A percentile compares a stretch with the other conserved stretches of the same genome.
phyloP scores from a whole-genome alignment of 2,888 invertebrate species.

The Cephus nigrinus region DNA sequence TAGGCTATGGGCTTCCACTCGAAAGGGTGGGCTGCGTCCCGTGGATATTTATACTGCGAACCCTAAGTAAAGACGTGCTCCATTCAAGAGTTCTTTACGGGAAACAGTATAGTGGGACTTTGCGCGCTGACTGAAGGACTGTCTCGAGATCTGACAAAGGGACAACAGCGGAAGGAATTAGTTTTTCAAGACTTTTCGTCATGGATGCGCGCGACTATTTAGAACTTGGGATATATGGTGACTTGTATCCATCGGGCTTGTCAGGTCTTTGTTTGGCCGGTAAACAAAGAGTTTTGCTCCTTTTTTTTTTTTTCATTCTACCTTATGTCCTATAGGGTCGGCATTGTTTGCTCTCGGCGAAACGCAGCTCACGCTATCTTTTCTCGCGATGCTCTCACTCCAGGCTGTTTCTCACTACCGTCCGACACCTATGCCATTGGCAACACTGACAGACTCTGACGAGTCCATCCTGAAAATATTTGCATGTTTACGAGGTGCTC shows the following conservation, averaged over 20 bases:
- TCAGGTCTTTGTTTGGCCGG: not conserved
- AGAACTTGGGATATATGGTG: not conserved
- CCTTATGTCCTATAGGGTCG: not conserved
- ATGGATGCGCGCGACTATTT: not conserved
- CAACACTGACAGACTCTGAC: constrained; percentile 56
- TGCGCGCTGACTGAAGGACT: not conserved
- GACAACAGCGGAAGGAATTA: constrained; percentile 13
- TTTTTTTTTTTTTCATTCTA: not conserved
- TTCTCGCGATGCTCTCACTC: not conserved
- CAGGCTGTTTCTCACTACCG: not conserved
- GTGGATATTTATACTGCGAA: constrained; percentile 45
- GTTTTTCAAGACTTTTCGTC: constrained; percentile 2
- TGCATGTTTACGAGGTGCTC: constrained; percentile 60
- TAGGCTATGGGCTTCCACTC: not conserved
- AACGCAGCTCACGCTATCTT: not conserved
- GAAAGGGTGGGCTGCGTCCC: constrained; percentile 20
- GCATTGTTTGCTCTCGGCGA: not conserved
- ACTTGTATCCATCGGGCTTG: not conserved
- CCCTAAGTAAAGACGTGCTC: constrained; percentile 33
- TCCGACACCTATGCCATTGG: constrained; percentile 6
- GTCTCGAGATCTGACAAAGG: not conserved
- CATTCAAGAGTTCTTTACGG: constrained; percentile 4
- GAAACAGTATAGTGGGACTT: constrained; percentile 17
- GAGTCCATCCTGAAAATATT: constrained; percentile 56
- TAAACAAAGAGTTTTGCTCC: not conserved